Conservation (phyloP, 2,888 invertebrate species). For the Agriotes lineatus region DNA sequence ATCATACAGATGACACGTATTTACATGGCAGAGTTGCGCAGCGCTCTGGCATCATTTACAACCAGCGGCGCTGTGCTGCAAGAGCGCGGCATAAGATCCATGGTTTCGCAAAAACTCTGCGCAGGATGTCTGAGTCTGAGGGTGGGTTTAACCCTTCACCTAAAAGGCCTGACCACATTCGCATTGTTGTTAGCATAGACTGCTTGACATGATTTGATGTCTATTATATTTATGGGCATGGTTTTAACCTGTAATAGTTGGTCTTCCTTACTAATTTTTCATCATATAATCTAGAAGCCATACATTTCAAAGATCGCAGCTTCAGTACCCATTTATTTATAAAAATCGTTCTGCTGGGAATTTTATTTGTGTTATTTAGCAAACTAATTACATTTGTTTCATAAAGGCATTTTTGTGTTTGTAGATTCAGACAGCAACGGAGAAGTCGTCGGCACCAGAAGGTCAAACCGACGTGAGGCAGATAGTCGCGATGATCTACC, state of each 20-base stretch:
- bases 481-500: too few species aligned
- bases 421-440: too few species aligned
- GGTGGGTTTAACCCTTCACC: slow-evolving; percentile 53
- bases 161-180: slow-evolving; percentile 43
- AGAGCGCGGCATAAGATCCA: slow-evolving; percentile 76
- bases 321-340: too few species aligned
- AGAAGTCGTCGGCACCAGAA: too few species aligned
- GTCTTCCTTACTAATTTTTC: neutral
- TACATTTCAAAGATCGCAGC: too few species aligned
- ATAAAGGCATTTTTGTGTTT: too few species aligned
- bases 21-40: slow-evolving; percentile 63
- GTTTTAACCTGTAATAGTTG: slow-evolving; percentile 4
- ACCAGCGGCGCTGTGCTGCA: slow-evolving; percentile 72
- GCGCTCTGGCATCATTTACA: slow-evolving; percentile 66
- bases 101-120: slow-evolving; percentile 74
- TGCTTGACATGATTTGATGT: neutral
- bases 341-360: neutral
- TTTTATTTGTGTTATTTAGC: too few species aligned
- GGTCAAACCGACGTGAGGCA: too few species aligned
- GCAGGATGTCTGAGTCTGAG: slow-evolving; percentile 63
- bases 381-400: too few species aligned
- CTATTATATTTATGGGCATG: slow-evolving; percentile 5
- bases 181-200: slow-evolving; percentile 35
- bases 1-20: slow-evolving; percentile 32
- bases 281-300: neutral